A percentile compares a stretch with the other conserved stretches of the same genome.
Conservation (phyloP, 2,888 invertebrate species). For the Ormyrus labotus region DNA sequence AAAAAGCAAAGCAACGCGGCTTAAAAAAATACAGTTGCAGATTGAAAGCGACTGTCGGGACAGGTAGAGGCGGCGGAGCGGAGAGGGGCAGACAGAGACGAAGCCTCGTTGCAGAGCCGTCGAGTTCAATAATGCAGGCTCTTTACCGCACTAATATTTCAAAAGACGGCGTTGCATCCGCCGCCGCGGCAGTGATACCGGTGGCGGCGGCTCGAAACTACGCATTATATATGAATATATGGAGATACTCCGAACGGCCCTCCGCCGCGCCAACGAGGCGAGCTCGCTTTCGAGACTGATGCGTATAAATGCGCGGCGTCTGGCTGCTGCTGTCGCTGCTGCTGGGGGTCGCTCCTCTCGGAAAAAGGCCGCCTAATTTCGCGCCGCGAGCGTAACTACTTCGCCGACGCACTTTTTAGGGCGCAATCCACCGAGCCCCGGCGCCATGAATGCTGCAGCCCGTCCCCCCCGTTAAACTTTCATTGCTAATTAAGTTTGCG, state of each 20-base stretch:
- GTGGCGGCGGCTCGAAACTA: neutral
- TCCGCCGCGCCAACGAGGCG: no score
- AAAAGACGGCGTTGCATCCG: slow-evolving; percentile 8
- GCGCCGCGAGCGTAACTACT: slow-evolving; percentile 18
- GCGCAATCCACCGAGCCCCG: neutral
- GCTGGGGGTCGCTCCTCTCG: neutral
- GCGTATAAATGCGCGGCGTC: no score
- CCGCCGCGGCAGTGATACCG: no score
- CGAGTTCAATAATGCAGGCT: slow-evolving; percentile 14
- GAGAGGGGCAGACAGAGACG: no score
- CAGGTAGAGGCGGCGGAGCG: no score
- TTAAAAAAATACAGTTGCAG: no score
- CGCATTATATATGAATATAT: slow-evolving; percentile 17
- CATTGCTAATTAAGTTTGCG: slow-evolving; percentile 54
- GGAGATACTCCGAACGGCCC: neutral
- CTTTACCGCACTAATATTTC: slow-evolving; percentile 11
- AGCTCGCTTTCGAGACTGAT: no score
- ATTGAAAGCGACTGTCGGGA: no score
- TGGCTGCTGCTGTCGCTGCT: no score
- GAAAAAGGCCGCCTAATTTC: slow-evolving; percentile 30
- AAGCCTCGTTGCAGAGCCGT: slow-evolving; percentile 1
- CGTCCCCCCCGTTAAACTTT: slow-evolving; percentile 37
- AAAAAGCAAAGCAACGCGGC: no score
- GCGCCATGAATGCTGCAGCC: slow-evolving; percentile 2
- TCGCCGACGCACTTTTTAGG: slow-evolving; percentile 38